These are phyloP conservation scores for Delia radicum DNA, from an alignment of 1,140 invertebrate species.

Conservation along the genomic window DNA sequence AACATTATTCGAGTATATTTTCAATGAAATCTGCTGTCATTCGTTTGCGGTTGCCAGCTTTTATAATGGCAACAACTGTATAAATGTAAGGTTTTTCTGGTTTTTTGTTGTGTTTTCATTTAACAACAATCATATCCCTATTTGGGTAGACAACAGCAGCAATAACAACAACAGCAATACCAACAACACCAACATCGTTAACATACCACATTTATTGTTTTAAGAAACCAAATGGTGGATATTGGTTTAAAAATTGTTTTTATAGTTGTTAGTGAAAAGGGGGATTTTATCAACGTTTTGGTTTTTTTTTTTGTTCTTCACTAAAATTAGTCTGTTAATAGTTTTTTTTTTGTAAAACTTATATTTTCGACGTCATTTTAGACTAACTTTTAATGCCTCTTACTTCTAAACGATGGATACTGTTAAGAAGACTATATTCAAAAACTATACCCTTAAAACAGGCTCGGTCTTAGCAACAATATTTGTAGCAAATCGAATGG, in stretches of 20 bases:
- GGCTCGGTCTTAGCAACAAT: too few relatives aligned
- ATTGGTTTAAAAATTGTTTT: neutral
- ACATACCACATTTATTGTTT: conserved; percentile 12
- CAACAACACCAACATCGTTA: neutral
- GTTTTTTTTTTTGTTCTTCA: too few relatives aligned
- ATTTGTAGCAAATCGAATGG: too few relatives aligned
- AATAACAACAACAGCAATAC: neutral
- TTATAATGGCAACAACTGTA: neutral
- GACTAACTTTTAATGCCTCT: too few relatives aligned
- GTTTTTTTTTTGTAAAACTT: too few relatives aligned
- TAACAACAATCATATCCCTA: neutral
- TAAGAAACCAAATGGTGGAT: neutral
- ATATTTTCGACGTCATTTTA: too few relatives aligned
- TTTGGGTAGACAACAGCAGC: neutral
- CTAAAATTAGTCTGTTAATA: too few relatives aligned
- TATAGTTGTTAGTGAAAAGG: too few relatives aligned
- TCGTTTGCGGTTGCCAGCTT: conserved; percentile 12
- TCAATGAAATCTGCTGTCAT: conserved; percentile 19
- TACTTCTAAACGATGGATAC: too few relatives aligned
- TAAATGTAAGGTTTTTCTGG: neutral
- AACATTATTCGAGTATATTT: neutral
- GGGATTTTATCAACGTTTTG: too few relatives aligned
- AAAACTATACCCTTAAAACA: too few relatives aligned
- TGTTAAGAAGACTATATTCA: too few relatives aligned
- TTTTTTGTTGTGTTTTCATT: neutral